Evolutionary conservation across 2,888 invertebrate genomes (phyloP).

Genomic region (Seira ritae): DNA sequence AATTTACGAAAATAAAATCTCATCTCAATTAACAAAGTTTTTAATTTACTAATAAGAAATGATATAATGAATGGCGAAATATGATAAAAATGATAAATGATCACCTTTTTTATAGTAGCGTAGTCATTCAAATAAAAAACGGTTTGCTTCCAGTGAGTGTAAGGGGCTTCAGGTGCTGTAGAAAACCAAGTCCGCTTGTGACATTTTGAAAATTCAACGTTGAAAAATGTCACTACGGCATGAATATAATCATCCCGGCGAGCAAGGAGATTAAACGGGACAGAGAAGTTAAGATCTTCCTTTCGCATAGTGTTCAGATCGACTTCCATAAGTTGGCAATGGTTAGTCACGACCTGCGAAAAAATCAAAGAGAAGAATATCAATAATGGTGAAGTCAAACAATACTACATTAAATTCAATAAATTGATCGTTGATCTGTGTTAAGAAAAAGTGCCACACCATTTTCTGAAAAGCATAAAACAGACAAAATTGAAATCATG

Average conservation of each 20-base stretch:
- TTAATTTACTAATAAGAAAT: too few species aligned
- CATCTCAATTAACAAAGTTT: too few species aligned
- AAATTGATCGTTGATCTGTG: too few species aligned
- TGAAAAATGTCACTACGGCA: constrained; percentile 99
- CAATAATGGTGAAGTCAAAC: background rate
- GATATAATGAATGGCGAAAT: background rate
- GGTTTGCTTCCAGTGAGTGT: constrained; percentile 99
- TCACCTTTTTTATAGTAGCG: constrained; percentile 92
- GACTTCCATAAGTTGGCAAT: constrained; percentile 96
- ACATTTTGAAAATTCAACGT: constrained; percentile 99
- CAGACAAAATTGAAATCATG: background rate
- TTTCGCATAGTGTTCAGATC: constrained; percentile 99
- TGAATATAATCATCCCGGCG: constrained; percentile 97
- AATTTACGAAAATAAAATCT: background rate
- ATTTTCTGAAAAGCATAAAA: constrained; percentile 14
- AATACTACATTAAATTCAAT: background rate
- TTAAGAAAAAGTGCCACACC: too few species aligned
- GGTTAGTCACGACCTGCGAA: constrained; percentile 91
- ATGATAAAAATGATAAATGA: background rate
- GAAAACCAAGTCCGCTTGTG: constrained; percentile 99
- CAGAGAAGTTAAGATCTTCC: constrained; percentile 92
- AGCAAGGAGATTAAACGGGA: constrained; percentile 87
- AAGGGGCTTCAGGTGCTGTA: constrained; percentile 97
- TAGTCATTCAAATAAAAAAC: constrained; percentile 99
- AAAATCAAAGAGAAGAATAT: background rate